A percentile compares a stretch with the other conserved stretches of the same genome.
phyloP scores from a whole-genome alignment of 2,797 vertebrate species.

The Alca torda region DNA sequence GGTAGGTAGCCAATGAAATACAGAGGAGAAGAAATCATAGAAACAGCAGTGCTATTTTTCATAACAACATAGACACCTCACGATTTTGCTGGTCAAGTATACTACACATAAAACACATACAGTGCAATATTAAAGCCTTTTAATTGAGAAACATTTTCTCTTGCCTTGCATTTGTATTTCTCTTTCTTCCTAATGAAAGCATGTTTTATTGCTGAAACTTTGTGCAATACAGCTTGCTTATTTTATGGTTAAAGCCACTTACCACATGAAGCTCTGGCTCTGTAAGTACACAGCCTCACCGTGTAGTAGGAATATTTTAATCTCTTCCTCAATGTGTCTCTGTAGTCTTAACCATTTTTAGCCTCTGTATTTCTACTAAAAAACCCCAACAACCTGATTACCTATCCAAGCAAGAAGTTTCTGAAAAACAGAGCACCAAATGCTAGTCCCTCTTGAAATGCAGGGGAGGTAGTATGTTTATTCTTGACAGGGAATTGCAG shows the following conservation, averaged over 20 bases:
- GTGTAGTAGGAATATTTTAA: not conserved
- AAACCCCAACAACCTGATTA: not conserved
- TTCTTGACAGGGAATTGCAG: not conserved
- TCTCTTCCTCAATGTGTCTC: not conserved
- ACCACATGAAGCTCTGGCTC: constrained; percentile 18
- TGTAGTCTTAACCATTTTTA: not conserved
- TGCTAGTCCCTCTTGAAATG: not conserved
- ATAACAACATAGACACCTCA: not conserved
- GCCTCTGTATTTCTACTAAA: not conserved
- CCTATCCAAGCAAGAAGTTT: not conserved
- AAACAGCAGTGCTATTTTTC: not conserved
- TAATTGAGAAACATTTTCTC: not conserved
- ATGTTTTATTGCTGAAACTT: not conserved
- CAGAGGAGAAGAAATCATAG: constrained; percentile 19
- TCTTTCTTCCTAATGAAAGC: not conserved
- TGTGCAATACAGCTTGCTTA: not conserved
- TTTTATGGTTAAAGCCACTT: constrained; percentile 6
- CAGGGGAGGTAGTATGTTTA: not conserved
- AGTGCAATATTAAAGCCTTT: not conserved
- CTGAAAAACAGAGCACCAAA: not conserved
- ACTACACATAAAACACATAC: not conserved
- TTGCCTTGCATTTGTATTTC: not conserved
- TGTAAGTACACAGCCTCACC: not conserved
- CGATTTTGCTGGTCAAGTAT: not conserved
- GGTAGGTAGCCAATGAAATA: constrained; percentile 45